Evolutionary conservation across 2,797 vertebrate genomes (phyloP), one percentile per base, ranked within the genome.

Genomic region (Fistularia commersonii): DNA sequence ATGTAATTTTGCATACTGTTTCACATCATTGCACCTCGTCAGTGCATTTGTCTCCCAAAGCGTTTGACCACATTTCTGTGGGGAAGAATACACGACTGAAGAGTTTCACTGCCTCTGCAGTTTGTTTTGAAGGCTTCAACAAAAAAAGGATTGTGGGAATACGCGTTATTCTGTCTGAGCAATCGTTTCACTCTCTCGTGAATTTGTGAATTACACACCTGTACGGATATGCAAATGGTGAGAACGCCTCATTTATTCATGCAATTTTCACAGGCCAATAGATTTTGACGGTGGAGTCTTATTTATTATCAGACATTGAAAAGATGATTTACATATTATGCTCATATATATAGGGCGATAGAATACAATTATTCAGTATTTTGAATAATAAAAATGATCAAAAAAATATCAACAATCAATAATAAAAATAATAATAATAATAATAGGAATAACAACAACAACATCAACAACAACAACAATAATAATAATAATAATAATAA

Each of bases 171-270:
- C 84, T 90, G 77, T 82, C 75, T 71, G 71, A 87, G 81, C 83
- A 81, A 89, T 89, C 85, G 80, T 82, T 87, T 80, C 81, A 83
- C 72, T 79, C 86, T 64, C 85, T 90, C 89, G 85, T 90, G 90
- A 88, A 84, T 89, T 82, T 81, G 83, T 87, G 88, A 89, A 91
- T 91, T 88, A 90, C 89, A 90, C 89, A 91, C 91, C 90, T 91
- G 90, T 90, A 91, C 90, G 86, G 90, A 91, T 92, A 92, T 92
- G 90, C 87, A 91, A 90, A 91, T 90, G 74, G 81, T 77, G 76
- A 90, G 87, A 91, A 91, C 90, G 90, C 82, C 84, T 91, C 89
- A 91, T 91, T 92, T 90, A 92, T 91, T 91, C 88, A 87, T 90
- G 88, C 87, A 89, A 90, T 91, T 92, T 89, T 90, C 86, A 91